Conservation (phyloP, 1,140 invertebrate genomes). For the Pachyrhynchus sulphureomaculatus region DNA sequence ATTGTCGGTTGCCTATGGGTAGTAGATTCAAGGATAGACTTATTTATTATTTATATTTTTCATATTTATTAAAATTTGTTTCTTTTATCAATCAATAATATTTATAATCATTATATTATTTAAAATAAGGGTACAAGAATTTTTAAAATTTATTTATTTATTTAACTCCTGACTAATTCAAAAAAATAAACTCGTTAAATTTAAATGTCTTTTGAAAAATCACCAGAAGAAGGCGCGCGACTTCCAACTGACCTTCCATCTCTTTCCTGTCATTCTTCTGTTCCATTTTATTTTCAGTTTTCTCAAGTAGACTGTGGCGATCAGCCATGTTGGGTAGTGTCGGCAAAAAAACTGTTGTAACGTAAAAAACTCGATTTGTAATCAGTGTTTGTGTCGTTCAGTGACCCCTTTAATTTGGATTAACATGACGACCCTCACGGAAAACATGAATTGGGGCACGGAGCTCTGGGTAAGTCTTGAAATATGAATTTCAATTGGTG, state of each 20-base stretch:
- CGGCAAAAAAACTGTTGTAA: conserved; percentile 34
- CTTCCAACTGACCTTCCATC: neutral
- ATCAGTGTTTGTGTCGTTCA: conserved; percentile 38
- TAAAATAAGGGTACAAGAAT: no score
- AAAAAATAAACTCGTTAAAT: no score
- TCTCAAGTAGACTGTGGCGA: conserved; percentile 12
- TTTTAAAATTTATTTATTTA: no score
- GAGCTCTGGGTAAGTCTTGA: conserved; percentile 61
- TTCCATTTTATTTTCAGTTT: conserved; percentile 21
- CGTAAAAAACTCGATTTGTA: conserved; percentile 31
- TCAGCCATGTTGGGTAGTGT: conserved; percentile 45
- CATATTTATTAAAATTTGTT: no score
- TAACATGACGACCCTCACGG: conserved; percentile 40
- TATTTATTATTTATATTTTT: no score
- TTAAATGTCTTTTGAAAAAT: neutral
- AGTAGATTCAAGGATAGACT: no score
- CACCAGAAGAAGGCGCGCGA: neutral
- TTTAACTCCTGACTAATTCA: no score
- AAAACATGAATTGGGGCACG: conserved; percentile 62
- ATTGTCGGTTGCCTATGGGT: no score
- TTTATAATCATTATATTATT: no score
- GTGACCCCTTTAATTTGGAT: conserved; percentile 34
- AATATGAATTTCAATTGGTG: neutral
- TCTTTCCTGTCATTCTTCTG: conserved; percentile 9
- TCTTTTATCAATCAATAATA: no score